Evolutionary conservation across 64 coral and sea anemone genomes (phyloP).

Genomic region (Stylophora pistillata): DNA sequence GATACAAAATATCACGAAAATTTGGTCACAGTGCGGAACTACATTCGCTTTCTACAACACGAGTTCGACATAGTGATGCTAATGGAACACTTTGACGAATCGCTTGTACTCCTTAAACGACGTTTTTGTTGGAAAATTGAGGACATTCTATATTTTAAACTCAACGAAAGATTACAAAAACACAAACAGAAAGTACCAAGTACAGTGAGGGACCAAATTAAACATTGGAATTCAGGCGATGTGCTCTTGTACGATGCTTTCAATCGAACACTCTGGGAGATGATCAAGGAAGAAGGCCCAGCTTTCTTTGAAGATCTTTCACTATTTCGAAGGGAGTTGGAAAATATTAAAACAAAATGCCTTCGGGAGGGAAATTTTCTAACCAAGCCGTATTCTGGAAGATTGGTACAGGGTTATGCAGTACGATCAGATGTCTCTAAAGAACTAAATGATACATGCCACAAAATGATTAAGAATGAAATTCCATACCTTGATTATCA

Average conservation of each 20-base stretch:
- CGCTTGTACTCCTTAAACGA: slow-evolving; percentile 54
- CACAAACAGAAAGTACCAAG: not conserved
- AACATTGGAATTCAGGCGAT: slow-evolving; percentile 56
- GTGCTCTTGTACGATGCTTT: slow-evolving; percentile 60
- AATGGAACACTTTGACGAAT: slow-evolving; percentile 79
- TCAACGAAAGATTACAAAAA: slow-evolving; percentile 45
- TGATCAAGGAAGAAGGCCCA: slow-evolving; percentile 45
- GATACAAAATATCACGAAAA: slow-evolving; percentile 21
- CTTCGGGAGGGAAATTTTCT: slow-evolving; percentile 3
- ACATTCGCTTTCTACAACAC: slow-evolving; percentile 35
- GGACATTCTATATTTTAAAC: slow-evolving; percentile 67
- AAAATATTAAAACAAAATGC: not conserved
- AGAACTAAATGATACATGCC: slow-evolving; percentile 9
- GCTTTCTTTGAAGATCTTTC: slow-evolving; percentile 42
- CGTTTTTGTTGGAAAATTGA: slow-evolving; percentile 62
- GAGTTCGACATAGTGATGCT: slow-evolving; percentile 77
- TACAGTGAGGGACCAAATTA: slow-evolving; percentile 33
- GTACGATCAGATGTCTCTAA: not conserved
- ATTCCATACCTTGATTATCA: not conserved
- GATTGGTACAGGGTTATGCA: not conserved
- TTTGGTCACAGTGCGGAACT: not conserved
- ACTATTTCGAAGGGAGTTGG: slow-evolving; percentile 31
- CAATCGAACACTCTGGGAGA: slow-evolving; percentile 70
- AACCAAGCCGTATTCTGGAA: not conserved
- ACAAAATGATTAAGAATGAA: slow-evolving; percentile 5